phyloP scores from a whole-genome alignment of 1,140 invertebrate species.

The Heliconius hermathena region DNA sequence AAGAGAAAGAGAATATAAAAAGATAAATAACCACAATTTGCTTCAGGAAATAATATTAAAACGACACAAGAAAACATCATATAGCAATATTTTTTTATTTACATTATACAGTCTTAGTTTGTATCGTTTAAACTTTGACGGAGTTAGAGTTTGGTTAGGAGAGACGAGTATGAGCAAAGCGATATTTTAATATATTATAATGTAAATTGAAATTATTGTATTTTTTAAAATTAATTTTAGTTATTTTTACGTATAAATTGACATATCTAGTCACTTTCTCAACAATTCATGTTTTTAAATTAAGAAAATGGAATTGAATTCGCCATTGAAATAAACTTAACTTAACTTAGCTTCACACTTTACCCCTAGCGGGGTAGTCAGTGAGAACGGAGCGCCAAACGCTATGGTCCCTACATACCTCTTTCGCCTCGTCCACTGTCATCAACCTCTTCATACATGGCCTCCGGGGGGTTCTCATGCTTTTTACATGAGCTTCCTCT shows the following conservation, averaged over 20 bases:
- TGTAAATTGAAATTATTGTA: background rate
- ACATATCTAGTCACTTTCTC: background rate
- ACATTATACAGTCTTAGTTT: conserved; percentile 32
- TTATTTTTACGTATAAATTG: background rate
- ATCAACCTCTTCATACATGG: too few species aligned
- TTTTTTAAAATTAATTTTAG: background rate
- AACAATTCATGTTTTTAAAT: too few species aligned
- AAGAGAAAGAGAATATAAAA: background rate
- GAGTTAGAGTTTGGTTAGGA: background rate
- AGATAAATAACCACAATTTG: background rate
- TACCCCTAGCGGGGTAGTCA: too few species aligned
- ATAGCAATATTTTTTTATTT: conserved; percentile 37
- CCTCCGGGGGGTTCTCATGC: too few species aligned
- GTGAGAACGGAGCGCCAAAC: too few species aligned
- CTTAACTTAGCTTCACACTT: too few species aligned
- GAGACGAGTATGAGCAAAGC: background rate
- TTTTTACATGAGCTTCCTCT: too few species aligned
- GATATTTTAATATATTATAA: background rate
- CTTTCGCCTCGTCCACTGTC: too few species aligned
- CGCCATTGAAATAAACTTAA: too few species aligned
- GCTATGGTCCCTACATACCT: too few species aligned
- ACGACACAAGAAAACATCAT: background rate
- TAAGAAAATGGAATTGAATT: too few species aligned
- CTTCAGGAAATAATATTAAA: background rate
- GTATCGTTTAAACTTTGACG: conserved; percentile 18